These are phyloP conservation scores for Nomia melanderi DNA, from an alignment of 1,140 invertebrate genomes.

Conservation along the genomic window DNA sequence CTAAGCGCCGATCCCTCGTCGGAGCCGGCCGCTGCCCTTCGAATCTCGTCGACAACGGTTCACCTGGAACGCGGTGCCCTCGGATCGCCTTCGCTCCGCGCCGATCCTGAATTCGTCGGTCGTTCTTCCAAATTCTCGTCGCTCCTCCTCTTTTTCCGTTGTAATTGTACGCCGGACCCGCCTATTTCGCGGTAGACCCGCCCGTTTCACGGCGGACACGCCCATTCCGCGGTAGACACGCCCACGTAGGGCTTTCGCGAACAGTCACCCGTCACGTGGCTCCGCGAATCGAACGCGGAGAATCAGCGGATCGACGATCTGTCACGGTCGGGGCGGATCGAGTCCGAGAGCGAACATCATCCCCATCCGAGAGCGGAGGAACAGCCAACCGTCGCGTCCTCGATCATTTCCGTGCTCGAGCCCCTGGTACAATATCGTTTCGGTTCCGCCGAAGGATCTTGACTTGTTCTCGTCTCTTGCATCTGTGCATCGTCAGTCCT, in stretches of 20 bases:
- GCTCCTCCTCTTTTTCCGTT: no score
- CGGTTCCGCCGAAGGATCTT: constrained; percentile 27
- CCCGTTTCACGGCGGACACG: no score
- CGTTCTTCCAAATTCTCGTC: background rate
- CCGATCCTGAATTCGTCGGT: constrained; percentile 8
- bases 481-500: constrained; percentile 62
- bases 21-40: background rate
- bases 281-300: no score
- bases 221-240: no score
- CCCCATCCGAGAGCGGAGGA: constrained; percentile 4
- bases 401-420: constrained; percentile 44
- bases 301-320: background rate
- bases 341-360: constrained; percentile 7
- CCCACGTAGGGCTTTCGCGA: no score
- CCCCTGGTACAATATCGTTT: no score
- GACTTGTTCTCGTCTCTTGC: constrained; percentile 50
- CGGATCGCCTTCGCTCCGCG: no score
- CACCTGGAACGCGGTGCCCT: no score
- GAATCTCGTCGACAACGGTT: constrained; percentile 1
- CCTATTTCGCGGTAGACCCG: no score
- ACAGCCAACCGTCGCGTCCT: constrained; percentile 38
- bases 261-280: no score
- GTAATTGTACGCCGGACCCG: no score
- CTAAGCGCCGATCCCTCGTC: background rate
- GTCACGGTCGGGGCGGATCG: constrained; percentile 8